Evolutionary conservation across 2,797 vertebrate species (phyloP), one percentile per base, ranked within the genome.

Genomic region (Schizopygopsis malacanthus): DNA sequence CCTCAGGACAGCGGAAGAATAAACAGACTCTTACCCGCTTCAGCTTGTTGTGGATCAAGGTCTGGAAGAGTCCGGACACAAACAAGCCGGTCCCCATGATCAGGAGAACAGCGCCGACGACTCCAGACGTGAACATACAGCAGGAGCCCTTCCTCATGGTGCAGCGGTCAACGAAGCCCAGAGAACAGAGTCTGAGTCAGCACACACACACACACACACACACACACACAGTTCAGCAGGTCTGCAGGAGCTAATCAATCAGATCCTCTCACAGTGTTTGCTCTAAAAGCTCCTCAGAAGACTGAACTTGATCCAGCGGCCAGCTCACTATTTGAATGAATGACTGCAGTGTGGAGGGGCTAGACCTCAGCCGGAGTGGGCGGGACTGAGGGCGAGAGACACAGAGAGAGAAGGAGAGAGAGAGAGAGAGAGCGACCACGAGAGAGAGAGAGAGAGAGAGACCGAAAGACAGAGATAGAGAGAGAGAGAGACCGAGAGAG

Each of bases 101-200:
- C 59, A 95, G 90, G 89, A 95, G 91, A 63, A 28, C 1, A 2
- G 91, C 93, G 71, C 93, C 92, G 81, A 90, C 16, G 88, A 93
- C 73, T 56, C 94, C 95, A 0, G 93, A 93, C 15, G 22, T 88
- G 25, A 93, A 93, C 0, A 95, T 80, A 1, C 91, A 90, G 79
- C 92, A 94, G 12, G 94, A 91, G 18, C 91, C 91, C 22, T 92
- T 90, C 0, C 92, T 91, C 95, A 95, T 95, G 87, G 63, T 72
- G 90, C 89, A 91, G 90, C 85, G 88, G 89, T 76, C 13, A 13
- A 13, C 25, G 3, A 56, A 52, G 6, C 75, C 7, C 3, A 56
- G 28, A 52, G 20, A 39, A 13, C 28, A 1, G 73, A 71, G 50
- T 50, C 22, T 20, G 47, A 41, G 59, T 61, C 59, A 6, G 52